Base-by-base conservation (phyloP, 2,888 invertebrate species). In the Pseudoips prasinana region DNA sequence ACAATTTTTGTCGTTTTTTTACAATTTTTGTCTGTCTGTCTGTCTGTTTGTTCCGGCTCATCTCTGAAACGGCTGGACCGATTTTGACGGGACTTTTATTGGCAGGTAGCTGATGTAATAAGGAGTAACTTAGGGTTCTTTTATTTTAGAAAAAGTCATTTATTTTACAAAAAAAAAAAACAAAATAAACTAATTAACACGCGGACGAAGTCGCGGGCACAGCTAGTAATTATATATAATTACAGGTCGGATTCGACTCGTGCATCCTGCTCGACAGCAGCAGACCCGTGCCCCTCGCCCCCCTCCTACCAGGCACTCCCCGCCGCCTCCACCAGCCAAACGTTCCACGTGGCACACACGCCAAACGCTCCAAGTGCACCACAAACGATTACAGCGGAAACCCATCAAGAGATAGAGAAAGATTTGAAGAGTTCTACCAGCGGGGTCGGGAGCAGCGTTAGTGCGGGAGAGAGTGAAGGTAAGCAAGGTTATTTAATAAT, bases 181-280 rank as follows among this genome's bases (percentile, higher is more conserved):
- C n/a, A n/a, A n/a, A n/a, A n/a, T n/a, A n/a, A n/a, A n/a, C n/a
- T n/a, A n/a, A n/a, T n/a, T n/a, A n/a, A n/a, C n/a, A n/a, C n/a
- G n/a, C n/a, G n/a, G n/a, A n/a, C n/a, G n/a, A n/a, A n/a, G n/a
- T n/a, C n/a, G n/a, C n/a, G n/a, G n/a, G n/a, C n/a, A n/a, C n/a
- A n/a, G n/a, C n/a, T n/a, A n/a, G n/a, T n/a, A 18, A 18, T 18
- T 18, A 18, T 18, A 5, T 18, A 5, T 5, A 20, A 20, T 30
- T 24, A 1, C 40, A 56, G 60, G 44, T 46, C 42, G 20, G 65
- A 60, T 29, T 50, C 52, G 7, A 58, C 57, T 24, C 58, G 54
- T 11, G 63, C 69, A 1, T 65, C 70, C 1, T 64, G 66, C 34
- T 67, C 64, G 3, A 53, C 54, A n/a, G 57, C 60, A 5, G 51